These are phyloP conservation scores for Rhyacichthys aspro DNA, from an alignment of 2,797 vertebrate genomes.

Conservation along the genomic window DNA sequence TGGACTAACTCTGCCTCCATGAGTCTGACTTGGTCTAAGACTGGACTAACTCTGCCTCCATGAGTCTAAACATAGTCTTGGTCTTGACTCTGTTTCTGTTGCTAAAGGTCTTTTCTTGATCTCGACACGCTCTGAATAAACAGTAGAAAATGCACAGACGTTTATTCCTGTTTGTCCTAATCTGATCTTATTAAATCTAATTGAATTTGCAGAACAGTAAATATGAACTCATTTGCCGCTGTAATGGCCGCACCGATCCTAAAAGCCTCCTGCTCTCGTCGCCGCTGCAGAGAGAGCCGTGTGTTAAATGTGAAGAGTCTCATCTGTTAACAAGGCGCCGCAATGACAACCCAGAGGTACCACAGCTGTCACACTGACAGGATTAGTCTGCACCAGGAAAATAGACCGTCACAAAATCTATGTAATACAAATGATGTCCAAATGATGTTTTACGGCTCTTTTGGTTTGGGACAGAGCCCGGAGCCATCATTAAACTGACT, in stretches of 20 bases:
- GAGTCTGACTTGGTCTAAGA: no score
- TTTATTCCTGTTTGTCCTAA: not conserved
- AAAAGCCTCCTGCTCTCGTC: not conserved
- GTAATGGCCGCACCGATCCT: not conserved
- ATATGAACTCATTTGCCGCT: not conserved
- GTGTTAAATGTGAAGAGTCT: conserved; percentile 1
- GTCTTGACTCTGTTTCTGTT: no score
- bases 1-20: no score
- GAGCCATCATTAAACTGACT: not conserved
- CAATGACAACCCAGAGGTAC: conserved; percentile 4
- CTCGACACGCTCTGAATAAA: no score
- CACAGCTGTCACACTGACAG: not conserved
- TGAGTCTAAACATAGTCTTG: no score
- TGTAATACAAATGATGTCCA: conserved; percentile 4
- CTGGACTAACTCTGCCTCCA: no score
- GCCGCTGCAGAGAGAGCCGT: not conserved
- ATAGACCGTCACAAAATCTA: not conserved
- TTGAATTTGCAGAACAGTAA: not conserved
- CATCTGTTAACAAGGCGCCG: conserved; percentile 4
- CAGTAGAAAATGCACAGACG: not conserved
- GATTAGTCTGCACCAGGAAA: not conserved
- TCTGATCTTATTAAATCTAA: not conserved
- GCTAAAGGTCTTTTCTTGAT: no score
- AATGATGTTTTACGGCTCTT: not conserved
- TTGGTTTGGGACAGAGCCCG: not conserved